Conservation (phyloP, 1,140 invertebrate genomes). For the Achroia grisella region DNA sequence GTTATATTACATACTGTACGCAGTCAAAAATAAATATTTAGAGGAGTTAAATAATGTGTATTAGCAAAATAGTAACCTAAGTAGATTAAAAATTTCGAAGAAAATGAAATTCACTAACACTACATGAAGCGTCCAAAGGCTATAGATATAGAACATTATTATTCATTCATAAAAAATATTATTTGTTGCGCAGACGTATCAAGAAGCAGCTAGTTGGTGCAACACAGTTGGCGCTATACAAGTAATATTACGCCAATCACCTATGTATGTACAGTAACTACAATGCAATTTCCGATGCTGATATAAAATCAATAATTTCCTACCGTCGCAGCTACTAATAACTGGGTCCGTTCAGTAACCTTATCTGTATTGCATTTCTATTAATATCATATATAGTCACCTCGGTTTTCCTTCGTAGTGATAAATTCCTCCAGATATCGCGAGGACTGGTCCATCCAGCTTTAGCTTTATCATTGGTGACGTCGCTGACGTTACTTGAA, state of each 20-base stretch:
- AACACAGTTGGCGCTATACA: not conserved
- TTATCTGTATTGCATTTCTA: conserved; percentile 1
- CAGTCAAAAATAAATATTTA: no score
- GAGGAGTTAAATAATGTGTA: no score
- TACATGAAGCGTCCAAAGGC: no score
- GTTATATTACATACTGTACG: no score
- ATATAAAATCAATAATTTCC: conserved; percentile 8
- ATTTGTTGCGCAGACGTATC: no score
- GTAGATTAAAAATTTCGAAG: no score
- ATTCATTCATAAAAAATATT: no score
- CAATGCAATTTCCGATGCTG: not conserved
- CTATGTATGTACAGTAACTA: not conserved
- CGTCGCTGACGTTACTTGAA: conserved; percentile 57
- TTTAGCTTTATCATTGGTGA: conserved; percentile 53
- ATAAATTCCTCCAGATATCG: conserved; percentile 66
- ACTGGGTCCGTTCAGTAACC: conserved; percentile 3
- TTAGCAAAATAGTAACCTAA: no score
- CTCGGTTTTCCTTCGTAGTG: conserved; percentile 61
- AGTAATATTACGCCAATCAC: no score
- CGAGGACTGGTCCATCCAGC: conserved; percentile 62
- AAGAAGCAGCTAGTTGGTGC: no score
- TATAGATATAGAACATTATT: no score
- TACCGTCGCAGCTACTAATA: not conserved
- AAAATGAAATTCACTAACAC: no score
- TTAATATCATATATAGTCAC: conserved; percentile 31